Conservation (phyloP, 2,113 vertebrate genomes). For the Labeo rohita region DNA sequence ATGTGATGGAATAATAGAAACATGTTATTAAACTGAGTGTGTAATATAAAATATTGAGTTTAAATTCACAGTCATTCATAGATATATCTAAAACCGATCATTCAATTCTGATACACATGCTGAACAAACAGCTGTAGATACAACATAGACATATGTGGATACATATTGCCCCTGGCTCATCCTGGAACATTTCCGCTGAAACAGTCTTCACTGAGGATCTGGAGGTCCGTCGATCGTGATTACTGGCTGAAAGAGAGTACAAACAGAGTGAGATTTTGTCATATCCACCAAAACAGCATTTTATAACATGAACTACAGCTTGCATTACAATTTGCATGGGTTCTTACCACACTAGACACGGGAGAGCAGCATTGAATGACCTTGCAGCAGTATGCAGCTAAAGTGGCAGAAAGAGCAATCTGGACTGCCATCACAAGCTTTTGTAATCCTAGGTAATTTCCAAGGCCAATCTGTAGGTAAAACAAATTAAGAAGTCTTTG, state of each 20-base stretch:
- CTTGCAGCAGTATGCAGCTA: constrained; percentile 74
- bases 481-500: neutral
- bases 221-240: constrained; percentile 64
- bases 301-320: neutral
- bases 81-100: neutral
- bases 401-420: constrained; percentile 69
- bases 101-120: neutral
- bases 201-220: constrained; percentile 39
- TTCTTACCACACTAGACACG: constrained; percentile 66
- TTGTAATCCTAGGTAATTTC: constrained; percentile 42
- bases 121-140: neutral
- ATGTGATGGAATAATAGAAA: neutral
- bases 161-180: neutral
- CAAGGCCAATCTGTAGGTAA: constrained; percentile 36
- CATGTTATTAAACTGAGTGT: neutral
- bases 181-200: neutral
- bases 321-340: neutral
- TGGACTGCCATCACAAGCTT: constrained; percentile 54
- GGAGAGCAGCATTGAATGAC: constrained; percentile 72
- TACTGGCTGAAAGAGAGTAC: constrained; percentile 67
- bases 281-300: neutral
- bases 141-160: neutral
- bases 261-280: neutral
- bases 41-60: neutral
- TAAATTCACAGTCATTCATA: neutral